Conservation (phyloP, 1,140 invertebrate genomes). For the Procambarus clarkii region DNA sequence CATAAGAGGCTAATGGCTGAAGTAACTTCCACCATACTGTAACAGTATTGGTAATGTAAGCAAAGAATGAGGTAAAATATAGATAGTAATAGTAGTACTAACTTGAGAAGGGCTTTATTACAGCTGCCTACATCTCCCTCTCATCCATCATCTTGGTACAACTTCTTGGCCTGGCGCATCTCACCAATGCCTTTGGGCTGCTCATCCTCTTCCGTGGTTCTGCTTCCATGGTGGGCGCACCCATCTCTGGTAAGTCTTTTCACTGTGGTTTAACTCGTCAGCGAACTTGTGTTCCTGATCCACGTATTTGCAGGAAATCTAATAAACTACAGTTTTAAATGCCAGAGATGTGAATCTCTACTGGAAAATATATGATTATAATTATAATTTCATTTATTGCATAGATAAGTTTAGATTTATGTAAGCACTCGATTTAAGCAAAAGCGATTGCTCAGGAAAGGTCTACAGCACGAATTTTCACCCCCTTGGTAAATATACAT, state of each 20-base stretch:
- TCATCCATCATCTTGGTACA: slow-evolving; percentile 99
- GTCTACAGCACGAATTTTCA: too few species aligned
- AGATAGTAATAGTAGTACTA: slow-evolving; percentile 30
- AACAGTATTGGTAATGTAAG: slow-evolving; percentile 7
- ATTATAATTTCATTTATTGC: too few species aligned
- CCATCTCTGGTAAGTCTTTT: slow-evolving; percentile 79
- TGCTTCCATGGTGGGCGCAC: slow-evolving; percentile 87
- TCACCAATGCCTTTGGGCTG: slow-evolving; percentile 97
- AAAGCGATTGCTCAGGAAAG: too few species aligned
- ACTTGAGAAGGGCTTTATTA: slow-evolving; percentile 65
- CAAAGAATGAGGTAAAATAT: not conserved
- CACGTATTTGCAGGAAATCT: too few species aligned
- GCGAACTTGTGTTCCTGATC: too few species aligned
- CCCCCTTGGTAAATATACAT: too few species aligned
- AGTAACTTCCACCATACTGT: not conserved
- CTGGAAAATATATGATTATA: too few species aligned
- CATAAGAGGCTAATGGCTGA: slow-evolving; percentile 16
- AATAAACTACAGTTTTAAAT: too few species aligned
- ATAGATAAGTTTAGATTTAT: too few species aligned
- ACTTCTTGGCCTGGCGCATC: slow-evolving; percentile 93
- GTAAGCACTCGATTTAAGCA: too few species aligned
- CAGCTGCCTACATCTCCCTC: slow-evolving; percentile 95
- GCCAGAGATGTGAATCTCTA: too few species aligned
- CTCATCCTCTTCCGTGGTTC: slow-evolving; percentile 95
- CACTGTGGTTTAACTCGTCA: slow-evolving; percentile 8